Conservation (phyloP, 2,113 vertebrate species). For the Xyrauchen texanus region DNA sequence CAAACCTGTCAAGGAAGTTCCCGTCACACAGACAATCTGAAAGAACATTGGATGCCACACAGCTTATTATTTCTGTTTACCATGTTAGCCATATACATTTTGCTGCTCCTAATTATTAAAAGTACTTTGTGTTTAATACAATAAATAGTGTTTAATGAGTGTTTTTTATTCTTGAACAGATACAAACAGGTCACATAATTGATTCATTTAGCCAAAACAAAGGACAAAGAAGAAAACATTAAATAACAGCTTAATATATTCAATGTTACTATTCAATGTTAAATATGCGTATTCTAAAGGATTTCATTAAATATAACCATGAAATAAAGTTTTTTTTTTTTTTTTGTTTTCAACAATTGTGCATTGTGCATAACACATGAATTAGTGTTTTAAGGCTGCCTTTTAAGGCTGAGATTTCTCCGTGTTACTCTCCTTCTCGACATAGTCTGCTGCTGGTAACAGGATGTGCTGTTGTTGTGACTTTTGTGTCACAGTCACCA, state of each 20-base stretch:
- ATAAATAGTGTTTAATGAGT: too few relatives aligned
- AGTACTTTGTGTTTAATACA: too few relatives aligned
- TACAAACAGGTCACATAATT: too few relatives aligned
- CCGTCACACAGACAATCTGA: neutral
- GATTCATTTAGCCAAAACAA: too few relatives aligned
- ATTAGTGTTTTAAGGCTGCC: too few relatives aligned
- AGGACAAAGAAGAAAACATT: too few relatives aligned
- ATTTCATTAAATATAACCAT: neutral
- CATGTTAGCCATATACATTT: neutral
- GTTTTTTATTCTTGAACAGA: too few relatives aligned
- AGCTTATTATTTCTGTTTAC: neutral
- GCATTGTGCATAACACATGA: too few relatives aligned
- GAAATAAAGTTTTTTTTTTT: too few relatives aligned
- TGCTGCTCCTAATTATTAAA: too few relatives aligned
- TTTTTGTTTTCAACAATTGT: too few relatives aligned
- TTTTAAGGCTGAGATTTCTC: neutral
- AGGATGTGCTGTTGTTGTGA: neutral
- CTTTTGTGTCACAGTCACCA: constrained; percentile 8
- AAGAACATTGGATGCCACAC: neutral
- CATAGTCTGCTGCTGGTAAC: neutral
- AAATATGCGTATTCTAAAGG: neutral
- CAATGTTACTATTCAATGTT: neutral
- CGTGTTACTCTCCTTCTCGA: neutral
- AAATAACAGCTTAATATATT: neutral
- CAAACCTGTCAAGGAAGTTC: constrained; percentile 3